Base-by-base conservation (phyloP, 1,140 invertebrate species). In the Wiebesia pumilae region DNA sequence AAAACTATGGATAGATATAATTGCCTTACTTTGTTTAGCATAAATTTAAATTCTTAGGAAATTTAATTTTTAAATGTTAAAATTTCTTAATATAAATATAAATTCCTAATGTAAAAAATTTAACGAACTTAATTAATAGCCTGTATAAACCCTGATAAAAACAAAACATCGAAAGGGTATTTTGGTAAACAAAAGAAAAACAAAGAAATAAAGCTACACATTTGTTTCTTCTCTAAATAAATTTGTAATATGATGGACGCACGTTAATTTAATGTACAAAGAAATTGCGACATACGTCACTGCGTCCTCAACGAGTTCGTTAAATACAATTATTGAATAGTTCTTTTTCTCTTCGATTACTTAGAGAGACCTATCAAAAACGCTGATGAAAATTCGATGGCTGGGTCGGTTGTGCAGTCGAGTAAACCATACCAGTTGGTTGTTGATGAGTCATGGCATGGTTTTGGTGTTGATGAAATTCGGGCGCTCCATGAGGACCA, bases 361-460 rank as follows among this genome's bases (percentile, higher is more conserved):
- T 85, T 73, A 83, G 27, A 83, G 69, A 43, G 43, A 73, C 67
- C 47, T 73, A 88, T 90, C 90, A 93, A 88, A 93, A 93, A 82
- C 93, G 93, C 85, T 93, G 93, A 91, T 94, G 93, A 80, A 94
- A 93, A 87, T 94, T 93, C 54, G 93, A 92, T 35, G 92, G 92
- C 71, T 93, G 93, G 27, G 92, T 93, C 40, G 93, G 92, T 81
- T 93, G 93, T 19, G 91, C 89, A 43, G 93, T 93, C 43, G 93
- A 94, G 86, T 93, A 94, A 58, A 94, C 93, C 93, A 94, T 94
- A n/a, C 92, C 92, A 0, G 90, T 91, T 43, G 92, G 93, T 85
- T 94, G 93, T 83, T 93, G 93, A 87, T 94, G 93, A 67, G 90
- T 92, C 93, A 94, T 94, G 12, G 93, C 89, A 85, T 94, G 93